phyloP scores from a whole-genome alignment of 2,888 invertebrate genomes.

The Meta bourneti region DNA sequence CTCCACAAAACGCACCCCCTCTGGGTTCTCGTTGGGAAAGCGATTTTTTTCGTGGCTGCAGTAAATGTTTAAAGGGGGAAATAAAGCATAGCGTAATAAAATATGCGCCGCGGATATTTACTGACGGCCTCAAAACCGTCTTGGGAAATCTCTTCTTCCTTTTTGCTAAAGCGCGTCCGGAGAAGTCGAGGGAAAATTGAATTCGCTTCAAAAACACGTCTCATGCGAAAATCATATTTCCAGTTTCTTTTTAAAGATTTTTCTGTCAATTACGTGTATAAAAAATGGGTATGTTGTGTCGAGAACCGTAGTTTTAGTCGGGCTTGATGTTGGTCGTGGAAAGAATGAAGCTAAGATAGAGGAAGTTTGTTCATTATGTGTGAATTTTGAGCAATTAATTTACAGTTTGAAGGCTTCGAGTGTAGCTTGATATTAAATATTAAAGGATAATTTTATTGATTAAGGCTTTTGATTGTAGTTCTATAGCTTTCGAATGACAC shows the following conservation, averaged over 20 bases:
- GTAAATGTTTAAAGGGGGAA: not conserved
- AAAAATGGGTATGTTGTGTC: not conserved
- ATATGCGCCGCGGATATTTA: not conserved
- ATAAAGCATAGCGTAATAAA: not conserved
- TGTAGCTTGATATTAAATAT: too few relatives aligned
- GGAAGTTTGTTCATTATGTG: too few relatives aligned
- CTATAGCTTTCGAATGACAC: too few relatives aligned
- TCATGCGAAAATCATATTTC: not conserved
- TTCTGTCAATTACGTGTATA: not conserved
- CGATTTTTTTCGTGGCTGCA: not conserved
- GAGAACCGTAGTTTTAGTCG: too few relatives aligned
- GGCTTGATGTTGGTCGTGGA: too few relatives aligned
- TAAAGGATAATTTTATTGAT: too few relatives aligned
- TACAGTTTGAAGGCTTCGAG: too few relatives aligned
- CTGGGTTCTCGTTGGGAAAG: not conserved
- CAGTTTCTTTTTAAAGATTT: not conserved
- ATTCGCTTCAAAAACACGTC: not conserved
- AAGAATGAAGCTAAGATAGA: too few relatives aligned
- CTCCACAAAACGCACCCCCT: too few relatives aligned
- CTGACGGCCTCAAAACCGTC: not conserved
- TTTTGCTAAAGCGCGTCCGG: not conserved
- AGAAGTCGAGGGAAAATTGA: not conserved
- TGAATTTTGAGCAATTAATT: too few relatives aligned
- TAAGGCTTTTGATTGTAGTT: too few relatives aligned
- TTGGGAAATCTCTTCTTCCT: not conserved